phyloP scores from a whole-genome alignment of 2,888 invertebrate genomes.

The Theristus sp. region DNA sequence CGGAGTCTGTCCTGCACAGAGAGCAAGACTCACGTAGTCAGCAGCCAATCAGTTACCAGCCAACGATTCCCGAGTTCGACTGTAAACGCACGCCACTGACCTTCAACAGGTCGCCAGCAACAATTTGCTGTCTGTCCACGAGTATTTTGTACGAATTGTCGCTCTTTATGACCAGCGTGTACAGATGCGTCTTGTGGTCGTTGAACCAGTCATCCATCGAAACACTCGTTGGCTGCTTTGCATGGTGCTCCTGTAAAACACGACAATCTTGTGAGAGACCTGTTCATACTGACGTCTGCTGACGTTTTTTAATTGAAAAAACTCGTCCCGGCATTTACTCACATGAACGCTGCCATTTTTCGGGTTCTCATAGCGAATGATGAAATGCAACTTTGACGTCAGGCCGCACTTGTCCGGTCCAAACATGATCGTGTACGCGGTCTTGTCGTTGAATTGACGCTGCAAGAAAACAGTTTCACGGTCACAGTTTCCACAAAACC shows the following conservation, averaged over 20 bases:
- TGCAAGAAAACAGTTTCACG: slow-evolving; percentile 17
- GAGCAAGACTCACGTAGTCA: too few species aligned
- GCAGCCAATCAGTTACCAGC: too few species aligned
- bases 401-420: slow-evolving; percentile 98
- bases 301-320: not conserved
- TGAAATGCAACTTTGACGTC: slow-evolving; percentile 71
- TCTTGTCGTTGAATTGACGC: slow-evolving; percentile 73
- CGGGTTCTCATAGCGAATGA: slow-evolving; percentile 86
- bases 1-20: too few species aligned
- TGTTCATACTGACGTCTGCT: not conserved
- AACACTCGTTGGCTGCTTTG: slow-evolving; percentile 54
- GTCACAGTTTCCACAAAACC: slow-evolving; percentile 4
- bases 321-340: too few species aligned
- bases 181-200: slow-evolving; percentile 78
- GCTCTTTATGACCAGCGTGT: slow-evolving; percentile 54
- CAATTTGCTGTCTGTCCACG: slow-evolving; percentile 48
- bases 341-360: slow-evolving; percentile 59
- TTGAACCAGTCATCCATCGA: slow-evolving; percentile 47
- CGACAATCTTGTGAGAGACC: too few species aligned
- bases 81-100: slow-evolving; percentile 8
- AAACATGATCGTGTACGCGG: slow-evolving; percentile 97
- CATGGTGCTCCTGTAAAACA: slow-evolving; percentile 71
- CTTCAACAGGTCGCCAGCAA: slow-evolving; percentile 17
- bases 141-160: slow-evolving; percentile 60
- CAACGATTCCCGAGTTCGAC: too few species aligned